Evolutionary conservation across 2,113 vertebrate genomes (phyloP).

Genomic region (Verasper variegatus): DNA sequence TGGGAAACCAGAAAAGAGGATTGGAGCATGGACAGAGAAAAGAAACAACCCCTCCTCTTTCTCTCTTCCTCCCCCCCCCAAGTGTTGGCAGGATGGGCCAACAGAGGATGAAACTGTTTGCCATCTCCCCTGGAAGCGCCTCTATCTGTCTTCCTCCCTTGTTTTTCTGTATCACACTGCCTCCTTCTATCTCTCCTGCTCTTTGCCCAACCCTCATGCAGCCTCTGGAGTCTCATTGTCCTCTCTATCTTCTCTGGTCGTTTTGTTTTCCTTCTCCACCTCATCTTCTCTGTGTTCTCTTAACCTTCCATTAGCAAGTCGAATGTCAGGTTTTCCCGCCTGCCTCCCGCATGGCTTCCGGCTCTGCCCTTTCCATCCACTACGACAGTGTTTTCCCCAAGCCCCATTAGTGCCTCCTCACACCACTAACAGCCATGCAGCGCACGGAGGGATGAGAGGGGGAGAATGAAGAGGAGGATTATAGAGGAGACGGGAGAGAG

Average conservation of each 20-base stretch:
- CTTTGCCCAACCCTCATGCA: constrained; percentile 11
- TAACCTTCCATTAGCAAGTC: constrained; percentile 74
- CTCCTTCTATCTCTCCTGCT: constrained; percentile 1
- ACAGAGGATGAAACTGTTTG: constrained; percentile 42
- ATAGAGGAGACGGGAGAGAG: constrained; percentile 22
- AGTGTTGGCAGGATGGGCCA: constrained; percentile 36
- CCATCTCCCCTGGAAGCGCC: constrained; percentile 25
- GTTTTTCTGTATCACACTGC: constrained; percentile 17
- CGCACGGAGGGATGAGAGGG: constrained; percentile 48
- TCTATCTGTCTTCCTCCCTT: constrained; percentile 10
- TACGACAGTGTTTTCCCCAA: constrained; percentile 73
- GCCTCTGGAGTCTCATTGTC: constrained; percentile 12
- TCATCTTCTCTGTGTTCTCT: constrained; percentile 50
- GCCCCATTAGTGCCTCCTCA: constrained; percentile 67
- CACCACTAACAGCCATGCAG: constrained; percentile 70
- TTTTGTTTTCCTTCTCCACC: constrained; percentile 42
- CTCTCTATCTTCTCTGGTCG: constrained; percentile 40
- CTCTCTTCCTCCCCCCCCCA: background rate
- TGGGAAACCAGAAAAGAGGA: constrained; percentile 70
- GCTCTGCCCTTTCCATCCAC: constrained; percentile 70
- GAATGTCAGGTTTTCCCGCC: constrained; percentile 55
- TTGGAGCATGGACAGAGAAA: constrained; percentile 47
- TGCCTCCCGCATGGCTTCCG: constrained; percentile 56
- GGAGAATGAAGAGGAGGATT: constrained; percentile 55
- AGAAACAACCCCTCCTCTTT: constrained; percentile 9